Conservation (phyloP, 2,113 vertebrate species). For the Promerops cafer region DNA sequence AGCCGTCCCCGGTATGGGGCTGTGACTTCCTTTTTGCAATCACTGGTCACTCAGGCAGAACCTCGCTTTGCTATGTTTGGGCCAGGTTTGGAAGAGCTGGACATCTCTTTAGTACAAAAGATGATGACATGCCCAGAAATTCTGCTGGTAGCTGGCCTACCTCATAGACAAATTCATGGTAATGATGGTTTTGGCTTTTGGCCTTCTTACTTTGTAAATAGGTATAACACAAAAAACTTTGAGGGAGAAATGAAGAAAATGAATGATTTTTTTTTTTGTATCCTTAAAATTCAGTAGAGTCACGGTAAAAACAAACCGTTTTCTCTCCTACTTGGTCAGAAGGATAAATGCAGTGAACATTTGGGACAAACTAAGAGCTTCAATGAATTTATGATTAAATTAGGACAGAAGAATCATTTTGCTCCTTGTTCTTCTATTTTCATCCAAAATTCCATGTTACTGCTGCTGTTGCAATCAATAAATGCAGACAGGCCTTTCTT, state of each 20-base stretch:
- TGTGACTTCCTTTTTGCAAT: conserved; percentile 85
- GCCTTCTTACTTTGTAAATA: not conserved
- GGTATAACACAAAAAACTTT: not conserved
- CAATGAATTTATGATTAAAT: not conserved
- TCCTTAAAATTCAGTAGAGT: not conserved
- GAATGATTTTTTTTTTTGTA: not conserved
- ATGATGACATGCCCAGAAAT: conserved; percentile 85
- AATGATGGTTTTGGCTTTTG: not conserved
- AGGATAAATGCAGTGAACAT: not conserved
- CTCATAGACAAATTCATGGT: conserved; percentile 89
- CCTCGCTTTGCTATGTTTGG: conserved; percentile 95
- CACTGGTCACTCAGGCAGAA: conserved; percentile 78
- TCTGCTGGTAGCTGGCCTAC: conserved; percentile 78
- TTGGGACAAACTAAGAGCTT: not conserved
- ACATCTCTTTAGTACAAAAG: conserved; percentile 83
- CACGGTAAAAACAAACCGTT: not conserved
- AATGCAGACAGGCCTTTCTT: not conserved
- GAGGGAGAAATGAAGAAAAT: not conserved
- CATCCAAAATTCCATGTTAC: not conserved
- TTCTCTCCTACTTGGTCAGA: not conserved
- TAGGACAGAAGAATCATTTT: not conserved
- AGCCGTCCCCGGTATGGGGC: conserved; percentile 70
- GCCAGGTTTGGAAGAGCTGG: conserved; percentile 89
- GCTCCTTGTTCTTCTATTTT: not conserved
- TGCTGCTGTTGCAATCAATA: not conserved